Percentiles rank a stretch among this genome's conserved stretches.
phyloP scores from a whole-genome alignment of 2,797 vertebrate species.

The Cuculus canorus region DNA sequence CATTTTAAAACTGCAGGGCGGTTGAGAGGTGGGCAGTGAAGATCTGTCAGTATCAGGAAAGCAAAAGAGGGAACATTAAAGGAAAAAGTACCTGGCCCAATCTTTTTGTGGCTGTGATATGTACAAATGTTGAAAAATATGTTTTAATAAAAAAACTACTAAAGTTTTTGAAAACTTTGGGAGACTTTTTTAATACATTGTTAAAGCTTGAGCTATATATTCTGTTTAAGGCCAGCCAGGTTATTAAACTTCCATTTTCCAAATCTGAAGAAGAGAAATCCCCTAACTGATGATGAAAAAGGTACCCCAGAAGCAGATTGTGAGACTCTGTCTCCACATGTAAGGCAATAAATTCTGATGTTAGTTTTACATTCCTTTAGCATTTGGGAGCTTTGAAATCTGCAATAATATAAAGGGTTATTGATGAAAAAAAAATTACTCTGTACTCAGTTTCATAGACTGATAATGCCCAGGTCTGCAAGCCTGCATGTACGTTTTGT shows the following conservation, averaged over 20 bases:
- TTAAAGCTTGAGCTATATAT: neutral
- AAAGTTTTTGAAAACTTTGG: neutral
- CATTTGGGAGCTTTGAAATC: neutral
- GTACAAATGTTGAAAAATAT: neutral
- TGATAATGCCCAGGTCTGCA: neutral
- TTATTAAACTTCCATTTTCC: slow-evolving; percentile 1
- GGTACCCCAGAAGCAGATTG: neutral
- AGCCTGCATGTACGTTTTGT: neutral
- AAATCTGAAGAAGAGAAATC: neutral
- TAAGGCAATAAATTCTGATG: neutral
- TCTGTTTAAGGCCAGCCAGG: neutral
- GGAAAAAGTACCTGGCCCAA: neutral
- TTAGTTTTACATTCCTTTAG: neutral
- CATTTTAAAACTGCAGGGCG: neutral
- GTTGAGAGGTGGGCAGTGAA: neutral
- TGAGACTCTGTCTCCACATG: neutral
- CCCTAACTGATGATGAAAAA: neutral
- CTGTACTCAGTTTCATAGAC: neutral
- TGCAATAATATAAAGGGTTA: neutral
- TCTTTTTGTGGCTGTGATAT: neutral
- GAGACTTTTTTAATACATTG: neutral
- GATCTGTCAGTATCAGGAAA: neutral
- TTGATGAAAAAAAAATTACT: neutral
- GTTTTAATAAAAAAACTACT: neutral
- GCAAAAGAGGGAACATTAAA: neutral